Evolutionary conservation across 2,113 vertebrate genomes (phyloP).

Genomic region (Nesogale talazaci): DNA sequence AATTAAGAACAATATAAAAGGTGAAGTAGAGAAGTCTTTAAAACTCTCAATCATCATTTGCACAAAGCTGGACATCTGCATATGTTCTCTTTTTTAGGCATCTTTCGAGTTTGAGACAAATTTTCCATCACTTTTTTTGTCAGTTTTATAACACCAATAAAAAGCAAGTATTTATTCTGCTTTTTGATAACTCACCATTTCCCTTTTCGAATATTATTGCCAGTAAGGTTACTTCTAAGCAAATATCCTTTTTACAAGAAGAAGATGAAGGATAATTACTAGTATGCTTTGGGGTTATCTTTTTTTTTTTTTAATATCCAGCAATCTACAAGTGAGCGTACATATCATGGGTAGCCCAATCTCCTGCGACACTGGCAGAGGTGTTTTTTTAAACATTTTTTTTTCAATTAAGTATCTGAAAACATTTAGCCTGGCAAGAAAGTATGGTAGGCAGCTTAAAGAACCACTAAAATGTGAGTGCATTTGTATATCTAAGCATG

Average conservation of each 20-base stretch:
- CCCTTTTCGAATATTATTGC: not conserved
- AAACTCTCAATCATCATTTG: not conserved
- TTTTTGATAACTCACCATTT: not conserved
- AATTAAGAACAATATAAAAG: not conserved
- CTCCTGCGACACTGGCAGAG: not conserved
- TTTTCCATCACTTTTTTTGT: not conserved
- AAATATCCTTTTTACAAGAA: not conserved
- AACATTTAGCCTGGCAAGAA: slow-evolving; percentile 3
- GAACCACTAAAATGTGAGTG: not conserved
- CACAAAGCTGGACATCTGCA: not conserved
- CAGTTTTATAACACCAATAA: not conserved
- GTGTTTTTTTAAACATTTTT: not conserved
- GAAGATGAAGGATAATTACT: not conserved
- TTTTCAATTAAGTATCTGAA: not conserved
- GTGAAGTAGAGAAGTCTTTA: not conserved
- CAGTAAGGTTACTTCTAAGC: not conserved
- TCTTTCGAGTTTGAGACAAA: not conserved
- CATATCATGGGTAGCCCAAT: not conserved
- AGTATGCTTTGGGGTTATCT: not conserved
- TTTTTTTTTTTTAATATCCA: not conserved
- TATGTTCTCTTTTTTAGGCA: not conserved
- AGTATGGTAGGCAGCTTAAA: not conserved
- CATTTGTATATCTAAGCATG: slow-evolving; percentile 2
- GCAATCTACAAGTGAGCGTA: not conserved
- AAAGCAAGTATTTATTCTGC: not conserved